Percentiles rank a stretch among this genome's conserved stretches.
Evolutionary conservation across 2,888 invertebrate species (phyloP).

Genomic region (Netelia inedita): DNA sequence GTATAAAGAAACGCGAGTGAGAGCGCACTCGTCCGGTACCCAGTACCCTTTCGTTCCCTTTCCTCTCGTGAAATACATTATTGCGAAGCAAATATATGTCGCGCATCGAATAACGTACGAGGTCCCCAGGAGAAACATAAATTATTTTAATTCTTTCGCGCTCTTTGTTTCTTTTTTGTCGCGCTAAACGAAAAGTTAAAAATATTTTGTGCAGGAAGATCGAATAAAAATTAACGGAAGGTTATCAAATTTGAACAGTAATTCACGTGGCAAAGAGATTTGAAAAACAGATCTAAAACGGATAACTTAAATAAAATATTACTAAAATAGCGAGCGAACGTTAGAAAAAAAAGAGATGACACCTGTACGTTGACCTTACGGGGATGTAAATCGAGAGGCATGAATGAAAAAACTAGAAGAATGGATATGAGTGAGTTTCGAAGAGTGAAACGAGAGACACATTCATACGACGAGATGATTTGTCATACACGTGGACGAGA

Average conservation of each 20-base stretch:
- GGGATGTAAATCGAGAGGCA: neutral
- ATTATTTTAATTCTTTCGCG: slow-evolving; percentile 5
- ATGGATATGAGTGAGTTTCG: neutral
- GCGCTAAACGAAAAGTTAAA: neutral
- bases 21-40: slow-evolving; percentile 11
- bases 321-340: no score
- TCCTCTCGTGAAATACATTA: slow-evolving; percentile 42
- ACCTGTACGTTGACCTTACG: neutral
- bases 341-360: neutral
- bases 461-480: slow-evolving; percentile 18
- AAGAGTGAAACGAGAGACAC: slow-evolving; percentile 3
- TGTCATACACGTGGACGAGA: slow-evolving; percentile 48
- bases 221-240: no score
- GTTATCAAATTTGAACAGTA: neutral
- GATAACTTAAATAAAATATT: neutral
- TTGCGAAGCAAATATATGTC: slow-evolving; percentile 53
- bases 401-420: slow-evolving; percentile 18
- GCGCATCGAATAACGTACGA: slow-evolving; percentile 23
- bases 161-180: neutral
- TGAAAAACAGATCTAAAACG: no score
- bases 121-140: neutral
- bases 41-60: slow-evolving; percentile 46
- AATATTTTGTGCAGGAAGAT: neutral
- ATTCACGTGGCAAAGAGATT: neutral
- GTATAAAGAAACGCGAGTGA: slow-evolving; percentile 42